Conservation (phyloP, 2,113 vertebrate species). For the Toxotes jaculatrix region DNA sequence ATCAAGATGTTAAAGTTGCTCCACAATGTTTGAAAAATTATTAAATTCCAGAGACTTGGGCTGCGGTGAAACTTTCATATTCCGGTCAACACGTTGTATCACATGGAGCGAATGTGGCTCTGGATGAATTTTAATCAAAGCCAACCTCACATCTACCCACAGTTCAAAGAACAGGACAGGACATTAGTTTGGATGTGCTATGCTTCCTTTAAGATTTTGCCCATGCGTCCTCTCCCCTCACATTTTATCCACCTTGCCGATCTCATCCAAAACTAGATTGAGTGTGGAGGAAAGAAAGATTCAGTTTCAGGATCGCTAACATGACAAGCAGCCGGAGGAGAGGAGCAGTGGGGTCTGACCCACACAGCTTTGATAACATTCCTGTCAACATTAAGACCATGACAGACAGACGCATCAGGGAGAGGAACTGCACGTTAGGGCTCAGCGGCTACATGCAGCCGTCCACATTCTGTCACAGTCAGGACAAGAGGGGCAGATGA, state of each 20-base stretch:
- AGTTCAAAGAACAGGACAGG: neutral
- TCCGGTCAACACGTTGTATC: neutral
- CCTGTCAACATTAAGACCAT: conserved; percentile 45
- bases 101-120: neutral
- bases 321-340: conserved; percentile 40
- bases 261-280: neutral
- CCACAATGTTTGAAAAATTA: neutral
- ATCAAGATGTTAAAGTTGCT: neutral
- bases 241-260: neutral
- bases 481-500: conserved; percentile 21
- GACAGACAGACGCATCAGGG: conserved; percentile 21
- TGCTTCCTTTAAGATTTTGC: conserved; percentile 20
- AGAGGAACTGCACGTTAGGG: conserved; percentile 12
- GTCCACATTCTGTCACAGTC: conserved; percentile 23
- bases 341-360: conserved; percentile 14
- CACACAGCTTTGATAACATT: conserved; percentile 24
- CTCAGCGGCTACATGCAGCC: neutral
- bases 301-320: conserved; percentile 22
- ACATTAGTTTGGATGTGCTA: neutral
- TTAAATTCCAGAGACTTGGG: neutral
- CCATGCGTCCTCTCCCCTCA: neutral
- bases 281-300: neutral
- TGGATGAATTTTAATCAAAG: conserved; percentile 12
- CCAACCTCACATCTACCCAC: neutral
- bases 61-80: neutral